phyloP scores from a whole-genome alignment of 2,113 vertebrate species.

The Nyctereutes procyonoides region DNA sequence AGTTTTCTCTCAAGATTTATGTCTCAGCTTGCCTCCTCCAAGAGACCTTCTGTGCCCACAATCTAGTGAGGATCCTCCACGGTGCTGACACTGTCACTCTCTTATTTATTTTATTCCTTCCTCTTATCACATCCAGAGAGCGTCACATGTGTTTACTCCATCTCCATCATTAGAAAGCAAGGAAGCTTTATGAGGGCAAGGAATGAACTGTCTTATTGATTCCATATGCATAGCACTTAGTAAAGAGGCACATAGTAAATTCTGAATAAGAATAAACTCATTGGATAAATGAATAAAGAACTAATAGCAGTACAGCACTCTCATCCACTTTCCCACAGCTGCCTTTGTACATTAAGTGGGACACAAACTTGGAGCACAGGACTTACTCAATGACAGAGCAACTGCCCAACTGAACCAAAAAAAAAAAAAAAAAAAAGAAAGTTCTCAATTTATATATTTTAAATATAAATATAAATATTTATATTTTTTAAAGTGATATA shows the following conservation, averaged over 20 bases:
- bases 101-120: not conserved
- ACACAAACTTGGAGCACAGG: not conserved
- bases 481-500: no score
- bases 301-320: not conserved
- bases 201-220: not conserved
- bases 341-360: not conserved
- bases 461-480: no score
- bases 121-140: not conserved
- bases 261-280: not conserved
- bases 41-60: not conserved
- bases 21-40: not conserved
- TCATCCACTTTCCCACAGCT: no score
- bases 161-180: not conserved
- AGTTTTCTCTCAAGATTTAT: not conserved
- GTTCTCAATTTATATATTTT: no score
- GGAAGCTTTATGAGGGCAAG: not conserved
- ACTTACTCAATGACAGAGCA: not conserved
- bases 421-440: not conserved
- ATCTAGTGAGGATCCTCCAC: not conserved
- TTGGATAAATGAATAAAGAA: not conserved
- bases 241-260: not conserved
- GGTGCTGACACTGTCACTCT: rapidly evolving
- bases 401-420: not conserved
- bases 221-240: not conserved
- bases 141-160: not conserved